Conservation (phyloP, 92 coral and sea anemone species). For the Bergia sp. region DNA sequence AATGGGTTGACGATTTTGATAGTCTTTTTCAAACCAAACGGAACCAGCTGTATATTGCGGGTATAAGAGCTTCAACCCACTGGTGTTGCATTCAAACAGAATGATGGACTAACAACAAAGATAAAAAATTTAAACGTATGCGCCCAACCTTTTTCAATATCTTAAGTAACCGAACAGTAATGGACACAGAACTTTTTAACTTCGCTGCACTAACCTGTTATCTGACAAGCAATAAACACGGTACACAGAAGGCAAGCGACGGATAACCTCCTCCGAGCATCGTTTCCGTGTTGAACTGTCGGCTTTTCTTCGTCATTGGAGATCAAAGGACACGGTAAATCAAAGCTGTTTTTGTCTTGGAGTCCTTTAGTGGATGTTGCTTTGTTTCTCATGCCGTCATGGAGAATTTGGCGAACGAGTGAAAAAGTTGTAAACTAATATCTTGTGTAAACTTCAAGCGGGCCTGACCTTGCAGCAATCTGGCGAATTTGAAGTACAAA, state of each 20-base stretch:
- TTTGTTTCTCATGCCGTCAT: constrained; percentile 12
- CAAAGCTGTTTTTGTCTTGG: background rate
- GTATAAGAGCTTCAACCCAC: background rate
- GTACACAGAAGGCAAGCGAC: constrained; percentile 71
- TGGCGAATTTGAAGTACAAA: constrained; percentile 13
- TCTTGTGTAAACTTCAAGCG: constrained; percentile 5
- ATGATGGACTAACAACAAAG: background rate
- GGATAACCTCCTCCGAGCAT: constrained; percentile 59
- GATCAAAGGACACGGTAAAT: constrained; percentile 29
- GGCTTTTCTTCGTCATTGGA: constrained; percentile 28
- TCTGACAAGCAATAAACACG: constrained; percentile 71
- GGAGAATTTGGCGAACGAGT: background rate
- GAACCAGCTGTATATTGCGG: background rate
- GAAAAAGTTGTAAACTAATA: background rate
- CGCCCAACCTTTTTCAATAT: background rate
- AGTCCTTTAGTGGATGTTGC: background rate
- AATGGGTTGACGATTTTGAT: background rate
- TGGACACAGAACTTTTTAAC: background rate
- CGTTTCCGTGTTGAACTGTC: constrained; percentile 45
- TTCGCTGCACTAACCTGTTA: constrained; percentile 55
- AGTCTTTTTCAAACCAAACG: background rate
- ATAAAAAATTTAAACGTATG: background rate
- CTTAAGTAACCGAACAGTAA: background rate
- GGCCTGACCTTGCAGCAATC: background rate
- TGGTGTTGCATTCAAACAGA: background rate